Percentiles rank a stretch among this genome's conserved stretches.
phyloP scores from a whole-genome alignment of 2,888 invertebrate genomes.

The Alcis repandata region DNA sequence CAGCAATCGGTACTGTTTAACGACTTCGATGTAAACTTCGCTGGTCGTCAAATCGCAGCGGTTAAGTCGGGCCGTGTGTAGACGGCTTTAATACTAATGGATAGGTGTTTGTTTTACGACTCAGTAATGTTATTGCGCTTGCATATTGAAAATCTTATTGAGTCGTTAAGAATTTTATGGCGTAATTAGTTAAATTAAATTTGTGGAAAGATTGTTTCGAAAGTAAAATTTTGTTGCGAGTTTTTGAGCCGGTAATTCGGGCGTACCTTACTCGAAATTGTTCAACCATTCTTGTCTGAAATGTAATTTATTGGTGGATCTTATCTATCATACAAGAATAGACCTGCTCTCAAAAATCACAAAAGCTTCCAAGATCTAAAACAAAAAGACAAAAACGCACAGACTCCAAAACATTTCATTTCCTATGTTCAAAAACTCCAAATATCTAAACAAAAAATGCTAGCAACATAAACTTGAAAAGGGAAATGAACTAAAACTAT shows the following conservation, averaged over 20 bases:
- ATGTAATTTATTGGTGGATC: too few relatives aligned
- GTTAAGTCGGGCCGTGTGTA: conserved; percentile 55
- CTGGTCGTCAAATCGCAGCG: conserved; percentile 41
- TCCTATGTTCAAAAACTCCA: not conserved
- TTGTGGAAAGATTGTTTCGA: not conserved
- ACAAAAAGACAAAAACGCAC: too few relatives aligned
- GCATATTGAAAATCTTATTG: conserved; percentile 23
- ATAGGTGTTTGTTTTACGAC: conserved; percentile 46
- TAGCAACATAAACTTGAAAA: conserved; percentile 14
- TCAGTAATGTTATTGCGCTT: conserved; percentile 43
- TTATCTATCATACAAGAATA: not conserved
- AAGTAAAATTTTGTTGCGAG: not conserved
- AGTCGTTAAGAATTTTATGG: conserved; percentile 27
- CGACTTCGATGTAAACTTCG: conserved; percentile 57
- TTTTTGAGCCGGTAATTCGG: not conserved
- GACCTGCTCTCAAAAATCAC: too few relatives aligned
- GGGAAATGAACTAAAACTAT: conserved; percentile 23
- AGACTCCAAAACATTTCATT: not conserved
- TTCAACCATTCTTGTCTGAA: too few relatives aligned
- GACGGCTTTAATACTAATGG: conserved; percentile 52
- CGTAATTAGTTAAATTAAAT: conserved; percentile 13
- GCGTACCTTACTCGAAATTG: too few relatives aligned
- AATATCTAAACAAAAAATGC: not conserved
- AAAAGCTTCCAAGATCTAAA: not conserved
- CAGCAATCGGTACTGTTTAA: conserved; percentile 57